Conservation (phyloP, 2,113 vertebrate species). For the Phaethon lepturus region DNA sequence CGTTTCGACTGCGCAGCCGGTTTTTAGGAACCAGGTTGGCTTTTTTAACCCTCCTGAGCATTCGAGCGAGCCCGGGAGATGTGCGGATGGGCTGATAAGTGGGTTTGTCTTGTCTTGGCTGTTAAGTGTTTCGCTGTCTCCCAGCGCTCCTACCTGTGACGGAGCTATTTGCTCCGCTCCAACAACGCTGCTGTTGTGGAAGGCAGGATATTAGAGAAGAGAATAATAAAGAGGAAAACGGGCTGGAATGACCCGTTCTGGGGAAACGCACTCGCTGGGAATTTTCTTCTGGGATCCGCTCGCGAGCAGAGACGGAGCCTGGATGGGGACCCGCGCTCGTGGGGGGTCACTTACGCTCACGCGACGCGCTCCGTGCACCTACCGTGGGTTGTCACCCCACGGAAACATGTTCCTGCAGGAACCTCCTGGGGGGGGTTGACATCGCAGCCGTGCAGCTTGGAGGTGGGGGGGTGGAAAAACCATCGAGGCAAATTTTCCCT, state of each 20-base stretch:
- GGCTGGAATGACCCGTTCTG: not conserved
- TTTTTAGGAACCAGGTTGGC: not conserved
- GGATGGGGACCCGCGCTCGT: not conserved
- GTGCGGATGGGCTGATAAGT: not conserved
- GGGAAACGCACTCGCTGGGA: rapidly evolving
- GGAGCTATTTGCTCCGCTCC: not conserved
- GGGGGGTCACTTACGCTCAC: not conserved
- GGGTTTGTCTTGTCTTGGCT: not conserved
- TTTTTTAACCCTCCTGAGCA: not conserved
- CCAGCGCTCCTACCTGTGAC: rapidly evolving
- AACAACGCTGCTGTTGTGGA: not conserved
- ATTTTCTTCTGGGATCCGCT: not conserved
- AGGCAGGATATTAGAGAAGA: not conserved
- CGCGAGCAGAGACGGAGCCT: not conserved
- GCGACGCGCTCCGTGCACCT: not conserved
- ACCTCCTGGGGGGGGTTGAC: not conserved
- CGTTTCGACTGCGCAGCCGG: rapidly evolving
- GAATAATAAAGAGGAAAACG: not conserved
- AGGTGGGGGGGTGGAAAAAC: not conserved
- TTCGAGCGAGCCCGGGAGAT: not conserved
- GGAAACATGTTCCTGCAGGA: not conserved
- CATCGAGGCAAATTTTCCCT: not conserved
- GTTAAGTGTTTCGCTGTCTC: not conserved
- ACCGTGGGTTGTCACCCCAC: not conserved
- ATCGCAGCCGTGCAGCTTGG: rapidly evolving